Conservation (phyloP, 2,797 vertebrate species). For the Manis crassicaudata region DNA sequence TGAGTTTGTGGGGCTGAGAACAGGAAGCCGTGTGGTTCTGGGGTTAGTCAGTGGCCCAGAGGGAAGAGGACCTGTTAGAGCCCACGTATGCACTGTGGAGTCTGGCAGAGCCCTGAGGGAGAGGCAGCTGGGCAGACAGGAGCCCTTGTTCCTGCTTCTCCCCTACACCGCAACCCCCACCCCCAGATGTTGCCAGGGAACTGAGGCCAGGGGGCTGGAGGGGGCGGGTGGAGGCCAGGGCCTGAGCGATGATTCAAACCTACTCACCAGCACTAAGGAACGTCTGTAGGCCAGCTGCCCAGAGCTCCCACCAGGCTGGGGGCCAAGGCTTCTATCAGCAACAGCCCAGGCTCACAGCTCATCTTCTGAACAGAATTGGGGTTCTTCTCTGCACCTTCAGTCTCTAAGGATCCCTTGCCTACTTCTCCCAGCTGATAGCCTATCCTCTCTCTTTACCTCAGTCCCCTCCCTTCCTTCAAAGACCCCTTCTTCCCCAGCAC, state of each 20-base stretch:
- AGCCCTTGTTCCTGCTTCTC: constrained; percentile 73
- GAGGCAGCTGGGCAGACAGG: constrained; percentile 78
- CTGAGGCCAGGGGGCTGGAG: constrained; percentile 71
- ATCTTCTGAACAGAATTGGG: constrained; percentile 38
- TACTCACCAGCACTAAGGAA: constrained; percentile 65
- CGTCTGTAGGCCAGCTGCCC: constrained; percentile 71
- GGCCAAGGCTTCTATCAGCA: constrained; percentile 57
- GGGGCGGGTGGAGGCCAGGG: constrained; percentile 65
- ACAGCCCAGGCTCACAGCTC: constrained; percentile 48
- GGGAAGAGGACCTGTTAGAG: constrained; percentile 73
- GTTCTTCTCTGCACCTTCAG: not conserved
- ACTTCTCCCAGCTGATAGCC: not conserved
- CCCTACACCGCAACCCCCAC: not conserved
- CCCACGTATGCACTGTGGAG: constrained; percentile 77
- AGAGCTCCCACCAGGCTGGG: constrained; percentile 57
- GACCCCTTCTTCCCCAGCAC: not conserved
- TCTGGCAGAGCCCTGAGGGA: constrained; percentile 72
- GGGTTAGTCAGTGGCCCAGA: constrained; percentile 66
- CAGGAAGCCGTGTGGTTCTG: constrained; percentile 50
- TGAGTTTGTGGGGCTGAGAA: constrained; percentile 27
- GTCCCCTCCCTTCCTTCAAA: not conserved
- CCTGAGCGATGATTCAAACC: constrained; percentile 75
- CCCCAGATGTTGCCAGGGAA: constrained; percentile 73
- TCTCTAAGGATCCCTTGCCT: not conserved
- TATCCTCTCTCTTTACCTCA: not conserved